These are phyloP conservation scores for Leptonema lineaticorne DNA, from an alignment of 1,140 invertebrate species.

Conservation along the genomic window DNA sequence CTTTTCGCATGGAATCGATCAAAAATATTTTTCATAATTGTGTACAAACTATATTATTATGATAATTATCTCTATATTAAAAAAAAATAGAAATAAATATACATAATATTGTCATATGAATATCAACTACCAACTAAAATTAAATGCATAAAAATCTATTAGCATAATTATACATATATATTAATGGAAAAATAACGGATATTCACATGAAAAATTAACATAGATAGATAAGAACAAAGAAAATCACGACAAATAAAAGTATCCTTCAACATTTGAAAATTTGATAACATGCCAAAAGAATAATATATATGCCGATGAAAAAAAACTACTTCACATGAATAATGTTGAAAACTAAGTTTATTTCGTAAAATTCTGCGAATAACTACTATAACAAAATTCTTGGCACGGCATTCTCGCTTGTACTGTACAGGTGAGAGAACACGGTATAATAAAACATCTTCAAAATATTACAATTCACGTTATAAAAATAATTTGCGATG, in stretches of 20 bases:
- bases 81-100: no score
- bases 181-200: no score
- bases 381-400: conserved; percentile 11
- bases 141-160: no score
- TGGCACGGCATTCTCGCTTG: not conserved
- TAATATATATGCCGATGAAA: conserved; percentile 14
- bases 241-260: conserved; percentile 18
- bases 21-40: no score
- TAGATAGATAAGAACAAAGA: not conserved
- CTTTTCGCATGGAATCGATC: no score
- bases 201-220: not conserved
- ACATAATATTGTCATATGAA: no score
- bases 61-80: no score
- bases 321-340: not conserved
- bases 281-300: not conserved
- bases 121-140: no score
- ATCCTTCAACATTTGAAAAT: not conserved
- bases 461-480: not conserved
- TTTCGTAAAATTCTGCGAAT: conserved; percentile 13
- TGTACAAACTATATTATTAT: no score
- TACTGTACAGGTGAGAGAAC: not conserved
- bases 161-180: no score
- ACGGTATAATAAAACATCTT: not conserved
- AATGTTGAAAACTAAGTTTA: not conserved
- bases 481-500: not conserved